Evolutionary conservation across 2,888 invertebrate genomes (phyloP), one percentile per base, ranked within the genome.

Genomic region (Cephus sareptanus): DNA sequence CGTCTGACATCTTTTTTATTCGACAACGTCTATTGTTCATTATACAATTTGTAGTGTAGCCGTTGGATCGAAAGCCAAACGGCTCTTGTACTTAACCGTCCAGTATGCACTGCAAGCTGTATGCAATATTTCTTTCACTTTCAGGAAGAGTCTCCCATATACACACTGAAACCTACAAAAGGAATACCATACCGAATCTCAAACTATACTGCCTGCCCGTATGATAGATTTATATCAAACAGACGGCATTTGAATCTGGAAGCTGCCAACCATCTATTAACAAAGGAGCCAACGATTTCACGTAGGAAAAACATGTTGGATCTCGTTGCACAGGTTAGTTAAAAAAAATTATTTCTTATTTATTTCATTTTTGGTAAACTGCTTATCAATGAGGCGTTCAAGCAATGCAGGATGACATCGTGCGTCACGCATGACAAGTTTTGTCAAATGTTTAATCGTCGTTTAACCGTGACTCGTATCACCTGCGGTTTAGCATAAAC

Each of bases 221-320:
- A 76, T 1, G 90, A 90, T 37, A 83, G 90, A 82, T 89, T 89
- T 78, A 87, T 90, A 77, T 84, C 87, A 6, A 77, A 73, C 1
- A 83, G 88, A 68, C 76, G 76, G 3, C 81, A 83, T 12, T 77
- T 84, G n/a, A 84, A 82, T 75, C 23, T 83, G 33, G 89, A 87
- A 4, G 85, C 82, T 4, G 81, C 88, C 11, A 82, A 85, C 79
- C 83, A 85, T 76, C 75, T 82, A 31, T 80, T 86, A 11, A 85
- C 69, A 11, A 81, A 23, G 9, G 23, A 23, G 15, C 56, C 56
- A 56, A 23, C 2, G 9, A 23, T 56, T 56, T 56, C 23, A 23
- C 56, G 23, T 56, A 56, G 9, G 23, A 56, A 56, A 56, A 56
- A 56, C 23, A 23, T 23, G 9, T 56, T 56, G 56, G 56, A 56